Percentiles rank a stretch among this genome's conserved stretches.
These are phyloP conservation scores for Amblyopsis hoosieri DNA, from an alignment of 2,797 vertebrate species.

Conservation along the genomic window DNA sequence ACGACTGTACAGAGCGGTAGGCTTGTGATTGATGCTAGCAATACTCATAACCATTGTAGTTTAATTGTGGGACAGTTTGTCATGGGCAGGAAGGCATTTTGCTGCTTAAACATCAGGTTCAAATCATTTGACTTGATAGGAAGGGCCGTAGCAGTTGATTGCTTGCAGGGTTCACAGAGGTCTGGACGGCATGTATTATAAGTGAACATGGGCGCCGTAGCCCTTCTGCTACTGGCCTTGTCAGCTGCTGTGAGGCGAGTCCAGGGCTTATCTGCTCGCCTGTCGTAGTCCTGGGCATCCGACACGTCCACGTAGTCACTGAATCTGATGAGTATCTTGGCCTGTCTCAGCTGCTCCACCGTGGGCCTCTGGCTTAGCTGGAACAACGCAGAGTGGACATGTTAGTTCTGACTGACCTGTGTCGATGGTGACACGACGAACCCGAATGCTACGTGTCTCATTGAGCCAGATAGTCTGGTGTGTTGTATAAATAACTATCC, in stretches of 20 bases:
- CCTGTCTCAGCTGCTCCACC: constrained; percentile 92
- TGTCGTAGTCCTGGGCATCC: constrained; percentile 95
- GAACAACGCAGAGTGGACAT: constrained; percentile 13
- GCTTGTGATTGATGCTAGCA: too few relatives aligned
- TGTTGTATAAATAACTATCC: too few relatives aligned
- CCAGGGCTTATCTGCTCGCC: constrained; percentile 97
- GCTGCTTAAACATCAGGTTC: constrained; percentile 6
- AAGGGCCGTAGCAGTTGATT: background rate
- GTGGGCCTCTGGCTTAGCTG: constrained; percentile 97
- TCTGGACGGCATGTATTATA: background rate
- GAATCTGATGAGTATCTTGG: constrained; percentile 97
- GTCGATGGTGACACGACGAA: too few relatives aligned
- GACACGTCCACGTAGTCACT: constrained; percentile 98
- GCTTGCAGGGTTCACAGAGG: background rate
- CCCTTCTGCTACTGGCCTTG: constrained; percentile 79
- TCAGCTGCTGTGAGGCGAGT: constrained; percentile 95
- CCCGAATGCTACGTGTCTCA: too few relatives aligned
- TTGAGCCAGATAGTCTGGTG: too few relatives aligned
- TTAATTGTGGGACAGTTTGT: background rate
- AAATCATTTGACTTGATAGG: constrained; percentile 8
- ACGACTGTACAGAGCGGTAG: background rate
- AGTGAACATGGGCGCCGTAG: background rate
- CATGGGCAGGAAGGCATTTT: background rate
- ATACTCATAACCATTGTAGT: too few relatives aligned
- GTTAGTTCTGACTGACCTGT: background rate